phyloP scores from a whole-genome alignment of 2,113 vertebrate species.

The Dipodomys stephensi region DNA sequence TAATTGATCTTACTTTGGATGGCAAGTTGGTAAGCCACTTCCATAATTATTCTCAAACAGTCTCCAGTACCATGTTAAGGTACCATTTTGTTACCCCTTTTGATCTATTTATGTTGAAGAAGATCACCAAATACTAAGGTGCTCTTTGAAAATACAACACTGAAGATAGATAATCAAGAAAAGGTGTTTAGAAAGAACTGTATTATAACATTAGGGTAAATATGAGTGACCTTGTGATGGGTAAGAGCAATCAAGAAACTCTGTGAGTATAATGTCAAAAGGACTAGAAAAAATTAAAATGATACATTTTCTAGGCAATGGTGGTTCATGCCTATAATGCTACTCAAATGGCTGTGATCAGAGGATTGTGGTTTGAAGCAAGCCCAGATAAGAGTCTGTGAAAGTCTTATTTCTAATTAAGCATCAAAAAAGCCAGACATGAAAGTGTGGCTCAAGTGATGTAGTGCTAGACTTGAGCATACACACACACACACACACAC shows the following conservation, averaged over 20 bases:
- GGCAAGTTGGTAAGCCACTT: slow-evolving; percentile 27
- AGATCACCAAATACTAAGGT: background rate
- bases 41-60: background rate
- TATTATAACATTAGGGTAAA: background rate
- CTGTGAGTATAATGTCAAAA: background rate
- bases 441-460: too few species aligned
- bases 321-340: too few species aligned
- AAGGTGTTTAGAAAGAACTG: background rate
- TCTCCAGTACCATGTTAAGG: background rate
- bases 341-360: too few species aligned
- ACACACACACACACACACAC: too few species aligned
- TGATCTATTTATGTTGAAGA: background rate
- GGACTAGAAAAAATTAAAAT: background rate
- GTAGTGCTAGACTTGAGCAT: too few species aligned
- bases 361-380: too few species aligned
- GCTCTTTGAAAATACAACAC: background rate
- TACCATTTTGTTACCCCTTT: background rate
- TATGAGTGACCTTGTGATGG: background rate
- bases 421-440: background rate
- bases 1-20: slow-evolving; percentile 54
- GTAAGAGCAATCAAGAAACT: background rate
- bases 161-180: background rate
- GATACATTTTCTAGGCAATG: too few species aligned
- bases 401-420: too few species aligned
- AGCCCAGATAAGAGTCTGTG: too few species aligned